Evolutionary conservation across 2,113 vertebrate genomes (phyloP).

Genomic region (Pleuronectes platessa): DNA sequence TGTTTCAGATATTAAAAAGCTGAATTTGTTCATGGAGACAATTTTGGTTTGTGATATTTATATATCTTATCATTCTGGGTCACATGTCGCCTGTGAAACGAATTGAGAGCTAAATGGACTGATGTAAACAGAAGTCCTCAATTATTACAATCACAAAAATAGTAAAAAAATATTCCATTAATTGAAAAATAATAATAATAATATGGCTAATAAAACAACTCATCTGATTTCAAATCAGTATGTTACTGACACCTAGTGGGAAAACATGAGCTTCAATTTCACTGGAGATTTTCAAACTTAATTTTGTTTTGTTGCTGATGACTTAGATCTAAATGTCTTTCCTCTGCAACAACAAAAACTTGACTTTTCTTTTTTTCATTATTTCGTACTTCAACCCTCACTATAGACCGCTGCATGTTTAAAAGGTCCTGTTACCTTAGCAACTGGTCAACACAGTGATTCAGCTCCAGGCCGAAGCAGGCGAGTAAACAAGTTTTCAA

Average conservation of each 20-base stretch:
- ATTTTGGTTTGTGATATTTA: too few relatives aligned
- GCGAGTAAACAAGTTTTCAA: background rate
- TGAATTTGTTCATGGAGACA: too few relatives aligned
- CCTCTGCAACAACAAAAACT: background rate
- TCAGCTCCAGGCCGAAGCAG: background rate
- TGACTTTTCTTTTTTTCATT: background rate
- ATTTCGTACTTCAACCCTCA: background rate
- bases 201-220: too few relatives aligned
- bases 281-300: background rate
- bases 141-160: too few relatives aligned
- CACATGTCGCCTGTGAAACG: too few relatives aligned
- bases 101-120: too few relatives aligned
- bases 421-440: background rate
- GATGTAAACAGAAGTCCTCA: too few relatives aligned
- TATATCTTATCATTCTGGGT: too few relatives aligned
- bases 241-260: conserved; percentile 12
- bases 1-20: too few relatives aligned
- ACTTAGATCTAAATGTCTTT: background rate
- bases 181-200: too few relatives aligned
- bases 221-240: background rate
- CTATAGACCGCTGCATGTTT: background rate
- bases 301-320: background rate
- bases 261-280: background rate
- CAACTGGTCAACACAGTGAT: conserved; percentile 31
- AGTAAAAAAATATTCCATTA: too few relatives aligned